Percentiles rank a stretch among this genome's conserved stretches.
Evolutionary conservation across 2,888 invertebrate species (phyloP).

Genomic region (Choreutis nemorana): DNA sequence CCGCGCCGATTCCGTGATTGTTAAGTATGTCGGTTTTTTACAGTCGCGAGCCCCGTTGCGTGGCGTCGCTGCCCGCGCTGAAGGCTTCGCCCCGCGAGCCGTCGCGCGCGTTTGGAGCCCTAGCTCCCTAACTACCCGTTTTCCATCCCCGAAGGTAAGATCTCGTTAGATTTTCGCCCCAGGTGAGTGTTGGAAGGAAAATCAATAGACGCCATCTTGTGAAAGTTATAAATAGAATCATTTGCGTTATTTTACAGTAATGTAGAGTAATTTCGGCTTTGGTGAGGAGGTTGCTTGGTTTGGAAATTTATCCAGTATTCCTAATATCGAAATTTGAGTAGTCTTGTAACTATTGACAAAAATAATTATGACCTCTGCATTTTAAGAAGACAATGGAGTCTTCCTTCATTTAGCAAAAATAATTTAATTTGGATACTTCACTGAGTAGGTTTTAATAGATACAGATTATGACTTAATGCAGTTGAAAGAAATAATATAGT

Average conservation of each 20-base stretch:
- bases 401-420: too few species aligned
- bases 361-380: too few species aligned
- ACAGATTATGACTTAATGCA: too few species aligned
- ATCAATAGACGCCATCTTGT: slow-evolving; percentile 50
- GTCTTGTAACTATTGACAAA: too few species aligned
- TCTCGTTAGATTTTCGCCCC: slow-evolving; percentile 25
- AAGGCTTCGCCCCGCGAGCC: slow-evolving; percentile 40
- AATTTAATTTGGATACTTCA: too few species aligned
- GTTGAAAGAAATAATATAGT: too few species aligned
- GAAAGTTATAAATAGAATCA: slow-evolving; percentile 24
- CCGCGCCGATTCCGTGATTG: slow-evolving; percentile 46
- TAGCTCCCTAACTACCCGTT: slow-evolving; percentile 44
- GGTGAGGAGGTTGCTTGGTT: slow-evolving; percentile 3
- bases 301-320: too few species aligned
- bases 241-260: too few species aligned
- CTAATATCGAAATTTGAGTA: too few species aligned
- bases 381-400: too few species aligned
- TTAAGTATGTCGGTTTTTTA: slow-evolving; percentile 55
- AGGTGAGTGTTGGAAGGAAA: slow-evolving; percentile 34
- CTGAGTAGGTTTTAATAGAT: too few species aligned
- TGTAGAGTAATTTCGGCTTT: slow-evolving; percentile 8
- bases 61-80: slow-evolving; percentile 32
- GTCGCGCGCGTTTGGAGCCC: slow-evolving; percentile 63
- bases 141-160: slow-evolving; percentile 47
- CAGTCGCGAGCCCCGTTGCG: slow-evolving; percentile 56